phyloP scores from a whole-genome alignment of 2,888 invertebrate species.

The Orthonevra nobilis region DNA sequence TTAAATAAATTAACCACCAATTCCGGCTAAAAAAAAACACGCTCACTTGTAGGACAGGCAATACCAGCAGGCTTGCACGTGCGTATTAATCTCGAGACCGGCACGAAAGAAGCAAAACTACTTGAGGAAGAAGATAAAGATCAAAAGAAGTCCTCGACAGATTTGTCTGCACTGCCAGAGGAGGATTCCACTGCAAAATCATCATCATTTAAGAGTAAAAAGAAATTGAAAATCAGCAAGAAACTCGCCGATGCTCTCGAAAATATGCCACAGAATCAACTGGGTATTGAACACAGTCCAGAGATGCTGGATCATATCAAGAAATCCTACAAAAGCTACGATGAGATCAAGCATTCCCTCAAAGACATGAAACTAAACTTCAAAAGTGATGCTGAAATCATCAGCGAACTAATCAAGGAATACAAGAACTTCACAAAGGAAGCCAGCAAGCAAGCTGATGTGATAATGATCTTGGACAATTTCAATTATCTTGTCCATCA shows the following conservation, averaged over 20 bases:
- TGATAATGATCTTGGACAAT: slow-evolving; percentile 81
- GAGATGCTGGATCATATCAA: slow-evolving; percentile 56
- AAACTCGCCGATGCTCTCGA: slow-evolving; percentile 79
- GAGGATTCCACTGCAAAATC: slow-evolving; percentile 26
- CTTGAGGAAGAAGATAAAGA: slow-evolving; percentile 82
- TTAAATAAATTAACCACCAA: slow-evolving; percentile 7
- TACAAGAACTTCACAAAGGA: slow-evolving; percentile 77
- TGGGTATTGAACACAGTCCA: slow-evolving; percentile 76
- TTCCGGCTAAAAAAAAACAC: neutral
- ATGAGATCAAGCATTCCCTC: slow-evolving; percentile 77
- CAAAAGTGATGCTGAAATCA: slow-evolving; percentile 85
- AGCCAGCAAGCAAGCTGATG: slow-evolving; percentile 50
- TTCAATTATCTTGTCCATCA: slow-evolving; percentile 89
- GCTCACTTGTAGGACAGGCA: slow-evolving; percentile 82
- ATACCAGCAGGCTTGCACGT: slow-evolving; percentile 88
- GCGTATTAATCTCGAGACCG: slow-evolving; percentile 88
- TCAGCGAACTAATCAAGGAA: slow-evolving; percentile 81
- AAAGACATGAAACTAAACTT: slow-evolving; percentile 83
- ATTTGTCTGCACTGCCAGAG: slow-evolving; percentile 63
- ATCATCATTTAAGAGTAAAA: slow-evolving; percentile 63
- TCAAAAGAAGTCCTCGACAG: slow-evolving; percentile 67
- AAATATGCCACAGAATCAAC: slow-evolving; percentile 78
- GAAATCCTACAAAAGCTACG: too few species aligned
- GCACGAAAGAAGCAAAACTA: slow-evolving; percentile 87
- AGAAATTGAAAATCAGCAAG: slow-evolving; percentile 73